These are phyloP conservation scores for Varanus komodoensis DNA, from an alignment of 2,113 vertebrate species.

Conservation along the genomic window DNA sequence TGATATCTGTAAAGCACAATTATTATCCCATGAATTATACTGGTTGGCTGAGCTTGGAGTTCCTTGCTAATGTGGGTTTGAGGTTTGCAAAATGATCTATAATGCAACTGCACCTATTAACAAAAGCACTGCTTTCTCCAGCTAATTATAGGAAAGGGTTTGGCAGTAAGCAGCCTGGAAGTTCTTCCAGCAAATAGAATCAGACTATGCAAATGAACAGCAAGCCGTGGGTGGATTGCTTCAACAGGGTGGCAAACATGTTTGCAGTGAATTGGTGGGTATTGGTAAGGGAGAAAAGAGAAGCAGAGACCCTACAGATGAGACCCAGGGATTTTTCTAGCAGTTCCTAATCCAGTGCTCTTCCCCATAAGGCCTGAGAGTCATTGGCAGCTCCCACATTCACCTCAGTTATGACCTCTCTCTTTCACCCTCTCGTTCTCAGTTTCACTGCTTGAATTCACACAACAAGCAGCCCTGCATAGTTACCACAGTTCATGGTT, in stretches of 20 bases:
- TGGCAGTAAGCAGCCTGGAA: background rate
- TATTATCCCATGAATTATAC: slow-evolving; percentile 3
- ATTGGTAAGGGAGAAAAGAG: background rate
- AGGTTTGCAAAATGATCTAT: background rate
- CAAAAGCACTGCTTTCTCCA: background rate
- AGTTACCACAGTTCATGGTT: no score
- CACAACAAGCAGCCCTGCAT: no score
- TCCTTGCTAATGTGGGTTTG: background rate
- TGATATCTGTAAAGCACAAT: slow-evolving; percentile 1
- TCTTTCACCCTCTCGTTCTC: no score
- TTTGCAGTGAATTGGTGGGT: background rate
- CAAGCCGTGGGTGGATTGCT: background rate
- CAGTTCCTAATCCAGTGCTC: background rate
- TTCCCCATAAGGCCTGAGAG: no score
- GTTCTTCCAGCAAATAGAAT: background rate
- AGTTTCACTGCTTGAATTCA: no score
- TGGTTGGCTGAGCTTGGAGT: background rate
- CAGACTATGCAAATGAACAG: background rate
- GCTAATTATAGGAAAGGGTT: background rate
- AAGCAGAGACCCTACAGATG: background rate
- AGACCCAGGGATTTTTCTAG: background rate
- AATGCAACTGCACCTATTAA: background rate
- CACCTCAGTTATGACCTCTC: no score
- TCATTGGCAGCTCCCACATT: no score
- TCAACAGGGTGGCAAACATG: no score